phyloP scores from a whole-genome alignment of 2,797 vertebrate species.

The Loris lydekkerianus region DNA sequence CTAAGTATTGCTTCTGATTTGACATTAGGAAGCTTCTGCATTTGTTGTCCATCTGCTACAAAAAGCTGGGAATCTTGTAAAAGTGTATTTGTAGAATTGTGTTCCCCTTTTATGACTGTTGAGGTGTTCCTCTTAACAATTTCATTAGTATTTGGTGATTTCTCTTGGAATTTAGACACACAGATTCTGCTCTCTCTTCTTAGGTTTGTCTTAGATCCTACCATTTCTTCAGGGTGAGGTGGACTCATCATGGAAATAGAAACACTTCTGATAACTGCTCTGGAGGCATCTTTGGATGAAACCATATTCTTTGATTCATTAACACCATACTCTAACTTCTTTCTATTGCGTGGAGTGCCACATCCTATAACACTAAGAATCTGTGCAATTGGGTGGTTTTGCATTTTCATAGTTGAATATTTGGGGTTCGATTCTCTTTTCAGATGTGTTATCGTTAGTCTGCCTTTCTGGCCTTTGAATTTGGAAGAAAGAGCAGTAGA shows the following conservation, averaged over 20 bases:
- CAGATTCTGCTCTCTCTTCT: background rate
- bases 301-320: background rate
- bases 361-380: background rate
- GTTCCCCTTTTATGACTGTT: background rate
- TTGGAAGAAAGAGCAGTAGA: constrained; percentile 23
- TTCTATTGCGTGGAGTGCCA: background rate
- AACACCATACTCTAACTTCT: constrained; percentile 43
- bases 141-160: background rate
- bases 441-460: constrained; percentile 26
- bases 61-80: background rate
- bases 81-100: background rate
- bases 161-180: constrained; percentile 40
- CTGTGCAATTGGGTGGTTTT: constrained; percentile 32
- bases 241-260: constrained; percentile 12
- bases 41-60: background rate
- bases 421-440: constrained; percentile 45
- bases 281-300: background rate
- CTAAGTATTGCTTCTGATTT: constrained; percentile 2
- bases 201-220: background rate
- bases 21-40: background rate
- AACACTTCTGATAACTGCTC: constrained; percentile 45
- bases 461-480: background rate
- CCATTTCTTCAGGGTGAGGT: background rate
- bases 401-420: constrained; percentile 29
- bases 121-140: background rate